Percentiles rank a stretch among this genome's conserved stretches.
Conservation (phyloP, 2,797 vertebrate species). For the Chanos chanos region DNA sequence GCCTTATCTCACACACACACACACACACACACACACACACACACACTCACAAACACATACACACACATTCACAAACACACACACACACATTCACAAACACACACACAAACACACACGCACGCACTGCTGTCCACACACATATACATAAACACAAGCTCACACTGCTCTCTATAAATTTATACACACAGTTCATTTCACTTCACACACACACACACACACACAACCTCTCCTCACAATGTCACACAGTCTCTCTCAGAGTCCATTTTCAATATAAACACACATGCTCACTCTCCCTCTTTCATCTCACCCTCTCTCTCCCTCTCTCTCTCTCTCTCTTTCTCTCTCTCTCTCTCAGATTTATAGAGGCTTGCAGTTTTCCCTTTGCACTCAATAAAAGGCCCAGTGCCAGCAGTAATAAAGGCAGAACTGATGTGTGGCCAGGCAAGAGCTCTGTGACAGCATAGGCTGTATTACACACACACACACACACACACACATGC, state of each 20-base stretch:
- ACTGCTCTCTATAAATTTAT: too few relatives aligned
- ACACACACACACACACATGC: neutral
- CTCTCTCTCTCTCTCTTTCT: neutral
- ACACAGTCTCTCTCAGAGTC: too few relatives aligned
- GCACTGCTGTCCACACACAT: too few relatives aligned
- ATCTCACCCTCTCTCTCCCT: neutral
- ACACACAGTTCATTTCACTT: too few relatives aligned
- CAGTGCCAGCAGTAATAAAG: slow-evolving; percentile 43
- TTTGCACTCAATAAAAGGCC: slow-evolving; percentile 40
- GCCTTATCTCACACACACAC: slow-evolving; percentile 3
- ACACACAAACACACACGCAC: too few relatives aligned
- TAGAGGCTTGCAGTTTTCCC: slow-evolving; percentile 32
- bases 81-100: neutral
- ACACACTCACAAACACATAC: neutral
- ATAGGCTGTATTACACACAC: too few relatives aligned
- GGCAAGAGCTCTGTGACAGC: slow-evolving; percentile 4
- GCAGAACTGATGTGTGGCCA: slow-evolving; percentile 20
- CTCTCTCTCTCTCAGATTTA: slow-evolving; percentile 31
- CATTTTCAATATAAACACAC: neutral
- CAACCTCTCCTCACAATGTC: too few relatives aligned
- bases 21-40: slow-evolving; percentile 6
- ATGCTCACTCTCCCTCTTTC: neutral
- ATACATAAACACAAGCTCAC: too few relatives aligned
- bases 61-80: neutral
- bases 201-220: too few relatives aligned